Base-by-base conservation (phyloP, 1,140 invertebrate species). In the Potamilus streckersoni region DNA sequence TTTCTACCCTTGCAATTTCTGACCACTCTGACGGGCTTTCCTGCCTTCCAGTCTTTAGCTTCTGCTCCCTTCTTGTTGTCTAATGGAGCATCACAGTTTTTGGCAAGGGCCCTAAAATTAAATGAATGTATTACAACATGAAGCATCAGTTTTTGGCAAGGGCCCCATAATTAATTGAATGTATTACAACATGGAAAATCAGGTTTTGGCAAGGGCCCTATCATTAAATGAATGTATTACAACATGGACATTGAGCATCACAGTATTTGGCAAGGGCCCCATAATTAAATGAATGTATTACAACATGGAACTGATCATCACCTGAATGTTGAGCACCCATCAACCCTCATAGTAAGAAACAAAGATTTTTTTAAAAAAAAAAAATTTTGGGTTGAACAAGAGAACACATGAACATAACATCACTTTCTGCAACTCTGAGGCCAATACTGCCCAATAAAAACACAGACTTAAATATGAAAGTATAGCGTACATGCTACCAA, bases 1-100 rank as follows among this genome's bases (percentile, higher is more conserved):
- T 95, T 93, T n/a, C 88, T 79, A 13, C 89, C 89, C 86, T 96
- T 96, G 82, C 92, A 94, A 78, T 94, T 95, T 60, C 95, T 91
- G 0, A 96, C 92, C 2, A 97, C 95, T 76, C 95, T 89, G 19
- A 96, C 93, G 2, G 95, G 95, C 83, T 93, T 93, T 1, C 95
- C 95, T 62, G 89, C 87, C 73, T 91, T 91, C 95, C 95, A 96
- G 71, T 95, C 91, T 65, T 91, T 91, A 0, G 95, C 93, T 85
- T 93, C 93, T 6, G 92, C 94, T 12, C 95, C 95, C 12, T 90
- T 89, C 80, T 92, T 92, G 14, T 87, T 90, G 83, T 94, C 92
- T 1, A 94, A 75, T 19, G 92, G 86, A 38, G 93, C 94, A 83
- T 94, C 93, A 82, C 95, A 96, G 85, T 95, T 96, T 38, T 93